Evolutionary conservation across 1,140 invertebrate species (phyloP), one percentile per base, ranked within the genome.

Genomic region (Conopomorpha cramerella): DNA sequence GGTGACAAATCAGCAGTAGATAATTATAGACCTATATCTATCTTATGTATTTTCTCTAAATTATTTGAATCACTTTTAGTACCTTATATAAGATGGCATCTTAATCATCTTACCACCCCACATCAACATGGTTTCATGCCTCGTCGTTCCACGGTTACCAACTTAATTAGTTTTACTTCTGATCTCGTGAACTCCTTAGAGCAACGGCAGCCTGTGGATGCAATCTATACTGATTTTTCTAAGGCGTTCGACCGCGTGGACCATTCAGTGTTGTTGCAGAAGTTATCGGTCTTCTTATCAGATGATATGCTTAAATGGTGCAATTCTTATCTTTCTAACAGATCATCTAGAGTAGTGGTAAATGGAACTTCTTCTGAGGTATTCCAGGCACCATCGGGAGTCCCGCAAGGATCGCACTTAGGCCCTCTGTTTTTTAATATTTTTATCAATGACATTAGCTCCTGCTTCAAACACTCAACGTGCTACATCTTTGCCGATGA

Each of bases 21-120:
- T 2, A 45, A 38, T n/a, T 45, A 41, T 17, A 45, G 35, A 8
- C 36, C 34, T 1, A 39, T 40, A 34, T 34, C 42, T 11, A 30
- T 45, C 10, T 3, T 41, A 1, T 11, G 27, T 13, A 12, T 33
- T 1, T 41, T 45, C 12, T 27, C 27, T n/a, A 45, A 45, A 15
- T 28, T 38, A 0, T 38, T 45, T 27, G 38, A 45, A 30, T 14
- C 12, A 1, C 8, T 41, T 3, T 0, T 45, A 6, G 38, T n/a
- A 12, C 38, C 38, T 10, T 8, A 25, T 18, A 4, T 41, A 15
- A 32, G 18, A 2, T 41, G 38, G 28, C 39, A 41, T 14, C 8
- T 45, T 1, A 45, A 32, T 16, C 32, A 34, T 0, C 14, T 37
- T n/a, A n/a, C n/a, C n/a, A n/a, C n/a, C n/a, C n/a, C n/a, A n/a